Base-by-base conservation (phyloP, 2,888 invertebrate genomes). In the Erannis defoliaria region DNA sequence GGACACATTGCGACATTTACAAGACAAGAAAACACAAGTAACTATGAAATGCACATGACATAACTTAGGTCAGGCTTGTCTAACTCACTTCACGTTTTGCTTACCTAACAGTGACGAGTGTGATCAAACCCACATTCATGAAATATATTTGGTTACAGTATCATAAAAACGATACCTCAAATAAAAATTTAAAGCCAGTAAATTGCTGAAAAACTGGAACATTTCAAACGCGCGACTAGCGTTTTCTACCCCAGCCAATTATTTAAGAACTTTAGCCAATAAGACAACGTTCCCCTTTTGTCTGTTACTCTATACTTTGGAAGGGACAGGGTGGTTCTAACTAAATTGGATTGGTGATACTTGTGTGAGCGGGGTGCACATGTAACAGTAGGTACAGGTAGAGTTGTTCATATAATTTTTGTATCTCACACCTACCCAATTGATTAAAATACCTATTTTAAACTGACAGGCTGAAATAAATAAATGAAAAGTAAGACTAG, bases 291-390 rank as follows among this genome's bases (percentile, higher is more conserved):
- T 72, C 74, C 66, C 61, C 49, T 67, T 54, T 55, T 33, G 54
- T 68, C 70, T 73, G 53, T 31, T 38, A 72, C 69, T 50, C 56
- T 38, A 55, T 62, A 40, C 55, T 23, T 18, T 33, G 56, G 53
- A 48, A 68, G 74, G 62, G 68, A 49, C 55, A 64, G 48, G 72
- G 77, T 1, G 67, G 80, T 43, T 77, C 82, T 63, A 54, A 10
- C n/a, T 76, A 65, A 63, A 57, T 43, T 82, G 80, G 81, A 70
- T 66, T 49, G 1, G 9, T 37, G 8, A n/a, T 45, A 61, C 55
- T 42, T 55, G 65, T 79, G 80, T 85, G 80, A 81, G 84, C 64
- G 81, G 79, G 54, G 77, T 77, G 75, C 75, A 77, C 75, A 74
- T 68, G 70, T 62, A 72, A 72, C 76, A 69, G 21, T 33, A 31